Conservation (phyloP, 2,113 vertebrate genomes). For the Vombatus ursinus region DNA sequence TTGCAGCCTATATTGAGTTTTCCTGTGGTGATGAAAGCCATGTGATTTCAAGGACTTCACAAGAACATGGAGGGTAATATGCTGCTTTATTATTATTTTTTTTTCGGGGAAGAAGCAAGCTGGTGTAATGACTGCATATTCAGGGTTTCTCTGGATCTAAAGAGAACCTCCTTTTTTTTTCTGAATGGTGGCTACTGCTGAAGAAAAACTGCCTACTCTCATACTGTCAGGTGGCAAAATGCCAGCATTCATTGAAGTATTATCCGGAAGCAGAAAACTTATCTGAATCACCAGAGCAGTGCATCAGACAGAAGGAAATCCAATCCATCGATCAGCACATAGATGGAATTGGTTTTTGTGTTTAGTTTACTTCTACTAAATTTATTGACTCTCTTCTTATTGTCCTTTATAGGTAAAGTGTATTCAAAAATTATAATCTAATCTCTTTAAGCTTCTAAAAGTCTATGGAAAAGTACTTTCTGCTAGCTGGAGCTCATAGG, state of each 20-base stretch:
- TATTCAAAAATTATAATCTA: neutral
- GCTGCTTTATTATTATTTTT: neutral
- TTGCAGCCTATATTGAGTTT: neutral
- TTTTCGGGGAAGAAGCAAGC: neutral
- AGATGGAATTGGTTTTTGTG: neutral
- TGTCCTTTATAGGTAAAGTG: neutral
- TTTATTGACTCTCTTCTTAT: no score
- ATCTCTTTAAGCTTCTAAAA: neutral
- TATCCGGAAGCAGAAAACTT: neutral
- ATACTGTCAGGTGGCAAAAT: neutral
- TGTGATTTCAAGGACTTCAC: neutral
- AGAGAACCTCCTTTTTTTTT: neutral
- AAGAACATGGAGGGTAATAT: neutral
- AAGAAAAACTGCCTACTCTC: neutral
- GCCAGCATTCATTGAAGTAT: neutral
- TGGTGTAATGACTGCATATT: neutral
- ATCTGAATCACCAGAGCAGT: neutral
- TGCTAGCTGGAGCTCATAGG: neutral
- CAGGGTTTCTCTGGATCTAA: neutral
- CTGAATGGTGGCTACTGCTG: neutral
- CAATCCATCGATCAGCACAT: neutral
- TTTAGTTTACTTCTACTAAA: no score
- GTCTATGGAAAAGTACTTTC: neutral
- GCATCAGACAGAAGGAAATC: neutral
- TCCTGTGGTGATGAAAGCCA: neutral